Conservation (phyloP, 2,113 vertebrate genomes). For the Oncorhynchus clarkii region DNA sequence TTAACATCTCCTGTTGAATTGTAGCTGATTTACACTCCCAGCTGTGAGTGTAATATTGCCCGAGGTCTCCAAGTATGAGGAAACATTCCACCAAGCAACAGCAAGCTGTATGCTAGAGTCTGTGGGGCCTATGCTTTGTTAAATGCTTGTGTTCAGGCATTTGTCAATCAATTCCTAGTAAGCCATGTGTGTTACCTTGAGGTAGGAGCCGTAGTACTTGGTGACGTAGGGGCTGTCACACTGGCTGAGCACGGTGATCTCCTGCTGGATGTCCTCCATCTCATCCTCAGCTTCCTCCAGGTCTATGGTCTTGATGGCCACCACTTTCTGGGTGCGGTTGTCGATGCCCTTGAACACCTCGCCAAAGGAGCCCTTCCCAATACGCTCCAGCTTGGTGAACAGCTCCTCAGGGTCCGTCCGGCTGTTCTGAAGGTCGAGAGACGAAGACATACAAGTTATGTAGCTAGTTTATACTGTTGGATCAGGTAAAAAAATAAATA, state of each 20-base stretch:
- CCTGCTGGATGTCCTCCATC: constrained; percentile 91
- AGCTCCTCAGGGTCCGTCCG: constrained; percentile 86
- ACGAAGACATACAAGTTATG: not conserved
- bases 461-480: too few relatives aligned
- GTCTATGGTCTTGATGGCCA: constrained; percentile 92
- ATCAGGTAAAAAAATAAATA: too few relatives aligned
- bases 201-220: constrained; percentile 88
- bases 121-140: too few relatives aligned
- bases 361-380: constrained; percentile 88
- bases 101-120: too few relatives aligned
- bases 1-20: not conserved
- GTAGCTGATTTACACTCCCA: not conserved
- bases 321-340: constrained; percentile 86
- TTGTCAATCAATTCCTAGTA: not conserved
- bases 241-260: constrained; percentile 89
- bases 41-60: too few relatives aligned
- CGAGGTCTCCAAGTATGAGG: too few relatives aligned
- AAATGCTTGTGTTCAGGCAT: too few relatives aligned
- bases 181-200: constrained; percentile 75
- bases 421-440: constrained; percentile 70
- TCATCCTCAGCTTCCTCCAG: constrained; percentile 90
- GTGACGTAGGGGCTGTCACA: constrained; percentile 89
- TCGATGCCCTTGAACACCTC: constrained; percentile 92
- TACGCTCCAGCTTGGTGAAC: constrained; percentile 88
- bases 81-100: too few relatives aligned